Percentiles rank a stretch among this genome's conserved stretches.
phyloP scores from a whole-genome alignment of 2,797 vertebrate species.

The Hippocampus kuda region DNA sequence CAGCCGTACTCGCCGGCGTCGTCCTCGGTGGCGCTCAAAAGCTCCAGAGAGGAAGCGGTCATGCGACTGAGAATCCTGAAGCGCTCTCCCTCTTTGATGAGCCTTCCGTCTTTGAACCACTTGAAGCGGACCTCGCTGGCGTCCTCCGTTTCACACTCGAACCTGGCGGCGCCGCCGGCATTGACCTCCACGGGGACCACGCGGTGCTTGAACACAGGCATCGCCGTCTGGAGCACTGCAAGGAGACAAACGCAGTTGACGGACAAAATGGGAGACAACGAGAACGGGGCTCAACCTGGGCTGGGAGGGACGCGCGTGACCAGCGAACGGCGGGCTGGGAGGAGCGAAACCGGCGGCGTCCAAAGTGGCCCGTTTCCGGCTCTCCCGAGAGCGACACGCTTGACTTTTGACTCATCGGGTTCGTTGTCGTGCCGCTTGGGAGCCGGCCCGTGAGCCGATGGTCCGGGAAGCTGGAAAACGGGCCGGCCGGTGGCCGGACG shows the following conservation, averaged over 20 bases:
- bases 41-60: slow-evolving; percentile 75
- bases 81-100: slow-evolving; percentile 80
- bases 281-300: slow-evolving; percentile 26
- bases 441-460: too few species aligned
- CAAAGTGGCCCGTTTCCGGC: too few species aligned
- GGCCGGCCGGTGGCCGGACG: too few species aligned
- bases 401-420: too few species aligned
- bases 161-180: slow-evolving; percentile 74
- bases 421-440: too few species aligned
- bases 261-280: slow-evolving; percentile 31
- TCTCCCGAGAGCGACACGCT: too few species aligned
- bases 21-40: slow-evolving; percentile 72
- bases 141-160: slow-evolving; percentile 85
- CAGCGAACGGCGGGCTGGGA: too few species aligned
- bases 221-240: slow-evolving; percentile 54
- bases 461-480: too few species aligned
- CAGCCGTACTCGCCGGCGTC: slow-evolving; percentile 84
- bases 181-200: slow-evolving; percentile 77
- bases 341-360: slow-evolving; percentile 39
- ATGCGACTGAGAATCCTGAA: slow-evolving; percentile 75
- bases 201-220: slow-evolving; percentile 79
- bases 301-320: slow-evolving; percentile 59
- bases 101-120: slow-evolving; percentile 85
- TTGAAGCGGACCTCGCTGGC: slow-evolving; percentile 84
- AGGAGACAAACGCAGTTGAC: slow-evolving; percentile 19